phyloP scores from a whole-genome alignment of 1,140 invertebrate genomes.

The Arion vulgaris region DNA sequence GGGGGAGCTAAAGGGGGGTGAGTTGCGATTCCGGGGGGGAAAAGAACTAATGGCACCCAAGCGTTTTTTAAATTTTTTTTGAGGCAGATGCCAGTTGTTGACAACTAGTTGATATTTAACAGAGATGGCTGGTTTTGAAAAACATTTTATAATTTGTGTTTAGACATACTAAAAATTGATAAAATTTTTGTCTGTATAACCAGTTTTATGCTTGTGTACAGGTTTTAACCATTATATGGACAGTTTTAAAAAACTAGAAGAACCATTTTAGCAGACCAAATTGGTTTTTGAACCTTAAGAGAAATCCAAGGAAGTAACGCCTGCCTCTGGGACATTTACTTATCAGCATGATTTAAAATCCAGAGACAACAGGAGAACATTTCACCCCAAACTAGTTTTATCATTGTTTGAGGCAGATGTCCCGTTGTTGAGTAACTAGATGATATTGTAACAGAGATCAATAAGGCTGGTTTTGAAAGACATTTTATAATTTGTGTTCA shows the following conservation, averaged over 20 bases:
- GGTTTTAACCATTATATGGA: conserved; percentile 95
- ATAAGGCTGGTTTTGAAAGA: conserved; percentile 88
- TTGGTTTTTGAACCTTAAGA: conserved; percentile 88
- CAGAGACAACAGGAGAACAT: conserved; percentile 77
- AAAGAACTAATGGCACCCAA: conserved; percentile 92
- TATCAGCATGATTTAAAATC: conserved; percentile 87
- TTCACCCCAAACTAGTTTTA: conserved; percentile 95
- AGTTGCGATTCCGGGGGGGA: no score
- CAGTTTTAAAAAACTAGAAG: conserved; percentile 95
- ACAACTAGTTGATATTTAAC: conserved; percentile 78
- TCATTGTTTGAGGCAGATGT: conserved; percentile 91
- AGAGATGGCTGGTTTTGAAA: conserved; percentile 78
- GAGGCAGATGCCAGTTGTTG: conserved; percentile 85
- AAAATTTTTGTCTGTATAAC: conserved; percentile 84
- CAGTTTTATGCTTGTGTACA: conserved; percentile 89
- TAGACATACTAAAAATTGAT: conserved; percentile 98
- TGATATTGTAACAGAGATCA: conserved; percentile 84
- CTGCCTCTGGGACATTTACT: conserved; percentile 89
- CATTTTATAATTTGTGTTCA: no score
- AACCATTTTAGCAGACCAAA: conserved; percentile 98
- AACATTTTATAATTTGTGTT: conserved; percentile 88
- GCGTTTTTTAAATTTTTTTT: conserved; percentile 97
- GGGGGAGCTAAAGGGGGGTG: no score
- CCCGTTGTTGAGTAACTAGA: conserved; percentile 76
- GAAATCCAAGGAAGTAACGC: conserved; percentile 97